Evolutionary conservation across 2,888 invertebrate genomes (phyloP), one percentile per base, ranked within the genome.

Genomic region (Apamea anceps): DNA sequence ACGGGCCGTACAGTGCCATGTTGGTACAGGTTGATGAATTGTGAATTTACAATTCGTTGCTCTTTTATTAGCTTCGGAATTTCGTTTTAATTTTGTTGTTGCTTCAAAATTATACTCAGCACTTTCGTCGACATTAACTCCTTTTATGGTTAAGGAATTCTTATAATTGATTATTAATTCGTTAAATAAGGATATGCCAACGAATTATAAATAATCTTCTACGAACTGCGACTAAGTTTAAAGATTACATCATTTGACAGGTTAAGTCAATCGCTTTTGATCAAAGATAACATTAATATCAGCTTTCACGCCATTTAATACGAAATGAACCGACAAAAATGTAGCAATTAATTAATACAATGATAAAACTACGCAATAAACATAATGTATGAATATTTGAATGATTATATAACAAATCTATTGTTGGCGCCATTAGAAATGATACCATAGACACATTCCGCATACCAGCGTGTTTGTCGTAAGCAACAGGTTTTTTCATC

Each of bases 1-100:
- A 96, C 96, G 95, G 95, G 92, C 92, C 92, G 92, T 93, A 94
- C 92, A 93, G 91, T 93, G 92, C 92, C 93, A 92, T 91, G 95
- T 93, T 93, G 92, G 89, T 91, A 91, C 87, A 85, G 72, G 84
- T 91, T 96, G 95, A 96, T 95, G 94, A 95, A 96, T 96, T 91
- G 90, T 91, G 80, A 82, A 88, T 86, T 84, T 84, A 83, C 78
- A 82, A 82, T 82, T 87, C 78, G 79, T 80, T 83, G 81, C 75
- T 84, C 77, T 83, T 84, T 71, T 87, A 78, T 81, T 63, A 66
- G 57, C 57, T 51, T 51, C 32, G 81, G 81, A 81, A 85, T 87
- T 85, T 81, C 57, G 70, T 71, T 62, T 48, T n/a, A 72, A 62
- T 84, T 62, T 76, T 72, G 70, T 62, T 54, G 45, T 7, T 68